These are phyloP conservation scores for Parasteatoda tepidariorum DNA, from an alignment of 1,140 invertebrate genomes.

Conservation along the genomic window DNA sequence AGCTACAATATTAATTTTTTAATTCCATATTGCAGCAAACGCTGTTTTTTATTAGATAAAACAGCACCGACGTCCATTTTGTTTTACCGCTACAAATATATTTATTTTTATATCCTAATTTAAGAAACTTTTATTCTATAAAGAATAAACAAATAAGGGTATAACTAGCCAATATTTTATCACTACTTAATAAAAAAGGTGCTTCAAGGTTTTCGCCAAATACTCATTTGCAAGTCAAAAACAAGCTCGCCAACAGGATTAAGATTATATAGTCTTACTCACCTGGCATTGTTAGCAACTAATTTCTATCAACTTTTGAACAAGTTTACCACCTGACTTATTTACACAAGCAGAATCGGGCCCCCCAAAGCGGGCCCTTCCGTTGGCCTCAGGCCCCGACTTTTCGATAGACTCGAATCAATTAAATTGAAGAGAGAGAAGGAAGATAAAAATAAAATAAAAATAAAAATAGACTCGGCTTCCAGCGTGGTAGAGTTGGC, in stretches of 20 bases:
- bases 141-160: not conserved
- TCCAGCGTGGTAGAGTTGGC: not conserved
- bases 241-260: not conserved
- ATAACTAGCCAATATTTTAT: not conserved
- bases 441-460: not conserved
- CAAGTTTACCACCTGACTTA: slow-evolving; percentile 48
- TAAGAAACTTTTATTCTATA: not conserved
- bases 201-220: not conserved
- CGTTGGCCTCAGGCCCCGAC: slow-evolving; percentile 38
- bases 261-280: not conserved
- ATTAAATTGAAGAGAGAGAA: slow-evolving; percentile 46
- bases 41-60: not conserved
- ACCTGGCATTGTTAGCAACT: slow-evolving; percentile 20
- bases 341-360: slow-evolving; percentile 2
- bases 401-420: not conserved
- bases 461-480: not conserved
- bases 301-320: slow-evolving; percentile 22
- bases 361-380: slow-evolving; percentile 35
- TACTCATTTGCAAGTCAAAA: not conserved
- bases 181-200: not conserved
- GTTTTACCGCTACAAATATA: not conserved
- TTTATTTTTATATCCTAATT: not conserved
- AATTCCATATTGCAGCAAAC: too few species aligned
- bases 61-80: not conserved
- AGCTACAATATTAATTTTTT: too few species aligned